Percentiles rank a stretch among this genome's conserved stretches.
Evolutionary conservation across 2,888 invertebrate genomes (phyloP).

Genomic region (Clusia tigrina): DNA sequence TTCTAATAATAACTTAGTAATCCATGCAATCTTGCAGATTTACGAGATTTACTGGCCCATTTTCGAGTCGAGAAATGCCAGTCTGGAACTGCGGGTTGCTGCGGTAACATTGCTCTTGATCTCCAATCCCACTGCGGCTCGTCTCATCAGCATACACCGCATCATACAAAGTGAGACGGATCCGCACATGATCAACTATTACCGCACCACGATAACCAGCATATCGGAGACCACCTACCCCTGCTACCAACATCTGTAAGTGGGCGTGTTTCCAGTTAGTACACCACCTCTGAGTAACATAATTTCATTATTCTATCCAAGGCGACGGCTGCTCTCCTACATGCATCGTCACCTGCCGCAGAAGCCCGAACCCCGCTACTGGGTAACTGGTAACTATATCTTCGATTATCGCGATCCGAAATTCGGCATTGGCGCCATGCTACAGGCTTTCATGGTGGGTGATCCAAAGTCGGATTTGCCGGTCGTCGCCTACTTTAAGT

Average conservation of each 20-base stretch:
- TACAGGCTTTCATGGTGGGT: slow-evolving; percentile 72
- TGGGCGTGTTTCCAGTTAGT: too few relatives aligned
- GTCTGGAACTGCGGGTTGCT: slow-evolving; percentile 73
- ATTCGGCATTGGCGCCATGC: slow-evolving; percentile 69
- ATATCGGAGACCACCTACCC: slow-evolving; percentile 73
- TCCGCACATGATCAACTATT: slow-evolving; percentile 74
- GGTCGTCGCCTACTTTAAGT: slow-evolving; percentile 69
- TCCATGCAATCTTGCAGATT: slow-evolving; percentile 58
- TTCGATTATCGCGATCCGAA: slow-evolving; percentile 74
- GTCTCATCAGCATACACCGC: slow-evolving; percentile 74
- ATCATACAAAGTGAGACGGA: slow-evolving; percentile 71
- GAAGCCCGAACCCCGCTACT: slow-evolving; percentile 68
- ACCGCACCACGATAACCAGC: slow-evolving; percentile 75
- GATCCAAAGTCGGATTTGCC: slow-evolving; percentile 74
- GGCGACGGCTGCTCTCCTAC: slow-evolving; percentile 72
- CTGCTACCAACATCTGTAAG: slow-evolving; percentile 74
- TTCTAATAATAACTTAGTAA: not conserved
- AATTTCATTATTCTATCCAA: slow-evolving; percentile 47
- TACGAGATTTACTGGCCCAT: slow-evolving; percentile 74
- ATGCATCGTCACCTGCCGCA: slow-evolving; percentile 71
- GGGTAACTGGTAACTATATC: slow-evolving; percentile 77
- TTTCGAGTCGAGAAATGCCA: slow-evolving; percentile 72
- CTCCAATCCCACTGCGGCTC: slow-evolving; percentile 72
- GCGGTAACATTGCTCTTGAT: slow-evolving; percentile 73
- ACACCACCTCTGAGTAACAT: not conserved